Conservation (phyloP, 2,888 invertebrate species). For the Drosophila infuscata region DNA sequence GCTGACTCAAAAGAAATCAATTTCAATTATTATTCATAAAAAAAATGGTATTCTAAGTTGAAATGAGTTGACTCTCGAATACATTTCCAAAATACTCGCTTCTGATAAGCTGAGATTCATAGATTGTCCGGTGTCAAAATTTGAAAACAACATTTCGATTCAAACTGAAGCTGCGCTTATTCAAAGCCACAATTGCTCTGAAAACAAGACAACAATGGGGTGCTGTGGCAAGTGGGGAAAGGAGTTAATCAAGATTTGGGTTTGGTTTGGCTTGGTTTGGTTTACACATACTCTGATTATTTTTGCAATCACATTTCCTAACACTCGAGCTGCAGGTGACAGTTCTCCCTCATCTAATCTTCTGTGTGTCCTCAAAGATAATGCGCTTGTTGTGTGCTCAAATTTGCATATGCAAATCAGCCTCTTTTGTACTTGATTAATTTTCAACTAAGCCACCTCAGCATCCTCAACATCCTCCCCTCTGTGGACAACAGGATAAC, state of each 20-base stretch:
- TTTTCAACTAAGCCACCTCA: constrained; percentile 37
- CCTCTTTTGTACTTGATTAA: constrained; percentile 62
- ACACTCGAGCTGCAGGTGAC: constrained; percentile 31
- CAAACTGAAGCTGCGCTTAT: not conserved
- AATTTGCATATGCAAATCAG: constrained; percentile 68
- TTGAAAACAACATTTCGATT: not conserved
- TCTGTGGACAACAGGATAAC: constrained; percentile 41
- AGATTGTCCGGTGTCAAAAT: not conserved
- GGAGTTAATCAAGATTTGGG: not conserved
- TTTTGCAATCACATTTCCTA: constrained; percentile 24
- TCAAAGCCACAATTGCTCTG: not conserved
- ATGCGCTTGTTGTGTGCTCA: constrained; percentile 21
- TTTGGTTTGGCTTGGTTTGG: not conserved
- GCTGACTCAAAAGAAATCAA: not conserved
- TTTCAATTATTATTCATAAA: too few species aligned
- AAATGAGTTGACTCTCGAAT: not conserved
- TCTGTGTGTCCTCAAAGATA: constrained; percentile 23
- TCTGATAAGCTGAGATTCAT: not conserved
- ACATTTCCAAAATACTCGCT: not conserved
- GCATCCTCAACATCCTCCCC: constrained; percentile 4
- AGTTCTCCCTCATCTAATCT: constrained; percentile 35
- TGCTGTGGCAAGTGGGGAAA: not conserved
- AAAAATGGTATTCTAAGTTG: too few species aligned
- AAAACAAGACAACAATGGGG: not conserved
- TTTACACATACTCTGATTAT: constrained; percentile 23